These are phyloP conservation scores for Pandemis cinnamomeana DNA, from an alignment of 2,888 invertebrate species.

Conservation along the genomic window DNA sequence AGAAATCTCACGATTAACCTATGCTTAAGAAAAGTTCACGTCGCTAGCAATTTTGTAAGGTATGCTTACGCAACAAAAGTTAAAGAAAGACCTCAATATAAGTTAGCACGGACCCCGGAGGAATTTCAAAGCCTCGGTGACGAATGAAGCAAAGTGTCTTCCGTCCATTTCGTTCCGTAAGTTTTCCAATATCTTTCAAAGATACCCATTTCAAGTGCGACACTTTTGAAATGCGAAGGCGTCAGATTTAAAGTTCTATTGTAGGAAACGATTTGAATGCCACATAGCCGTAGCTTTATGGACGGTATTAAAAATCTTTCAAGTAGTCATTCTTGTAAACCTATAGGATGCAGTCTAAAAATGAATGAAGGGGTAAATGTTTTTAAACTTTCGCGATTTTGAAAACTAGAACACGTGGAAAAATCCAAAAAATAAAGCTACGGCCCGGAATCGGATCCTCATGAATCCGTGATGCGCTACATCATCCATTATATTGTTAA, in stretches of 20 bases:
- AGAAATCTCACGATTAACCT: too few relatives aligned
- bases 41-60: too few relatives aligned
- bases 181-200: conserved; percentile 43
- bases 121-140: conserved; percentile 20
- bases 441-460: too few relatives aligned
- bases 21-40: too few relatives aligned
- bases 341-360: too few relatives aligned
- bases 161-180: conserved; percentile 30
- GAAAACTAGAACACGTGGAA: too few relatives aligned
- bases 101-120: not conserved
- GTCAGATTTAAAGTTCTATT: conserved; percentile 20
- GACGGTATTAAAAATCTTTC: conserved; percentile 5
- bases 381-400: too few relatives aligned
- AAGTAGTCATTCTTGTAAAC: not conserved
- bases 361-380: too few relatives aligned
- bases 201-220: conserved; percentile 28
- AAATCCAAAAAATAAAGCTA: too few relatives aligned
- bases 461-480: too few relatives aligned
- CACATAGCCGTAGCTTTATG: not conserved
- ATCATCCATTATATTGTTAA: too few relatives aligned
- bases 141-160: conserved; percentile 19
- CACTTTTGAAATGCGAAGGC: conserved; percentile 19
- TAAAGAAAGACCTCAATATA: not conserved
- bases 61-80: not conserved
- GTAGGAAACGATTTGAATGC: not conserved